phyloP scores from a whole-genome alignment of 2,888 invertebrate genomes.

The Idaea aversata region DNA sequence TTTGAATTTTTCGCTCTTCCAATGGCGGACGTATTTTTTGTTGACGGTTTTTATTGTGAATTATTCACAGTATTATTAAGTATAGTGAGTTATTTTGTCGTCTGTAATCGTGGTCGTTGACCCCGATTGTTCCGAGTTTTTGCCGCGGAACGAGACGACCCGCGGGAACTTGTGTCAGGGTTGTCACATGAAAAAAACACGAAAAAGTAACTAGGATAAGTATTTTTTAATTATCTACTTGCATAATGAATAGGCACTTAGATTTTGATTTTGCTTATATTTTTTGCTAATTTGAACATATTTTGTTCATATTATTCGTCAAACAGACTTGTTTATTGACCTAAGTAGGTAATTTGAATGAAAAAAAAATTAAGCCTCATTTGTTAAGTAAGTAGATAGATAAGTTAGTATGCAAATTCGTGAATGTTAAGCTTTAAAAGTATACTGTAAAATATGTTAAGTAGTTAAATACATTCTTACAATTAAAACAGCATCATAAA shows the following conservation, averaged over 20 bases:
- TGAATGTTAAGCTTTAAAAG: too few species aligned
- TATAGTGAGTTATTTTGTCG: not conserved
- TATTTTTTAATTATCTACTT: too few species aligned
- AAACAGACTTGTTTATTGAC: too few species aligned
- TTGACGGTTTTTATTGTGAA: conserved; percentile 19
- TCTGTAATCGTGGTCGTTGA: conserved; percentile 28
- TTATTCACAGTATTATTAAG: conserved; percentile 15
- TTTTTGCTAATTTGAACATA: too few species aligned
- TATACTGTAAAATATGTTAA: too few species aligned
- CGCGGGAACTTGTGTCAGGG: conserved; percentile 29
- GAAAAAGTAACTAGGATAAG: not conserved
- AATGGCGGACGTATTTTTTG: conserved; percentile 17
- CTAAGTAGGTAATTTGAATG: too few species aligned
- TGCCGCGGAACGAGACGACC: conserved; percentile 38
- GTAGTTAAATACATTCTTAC: not conserved
- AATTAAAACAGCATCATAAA: not conserved
- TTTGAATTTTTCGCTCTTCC: not conserved
- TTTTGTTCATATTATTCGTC: too few species aligned
- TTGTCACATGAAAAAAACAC: conserved; percentile 11
- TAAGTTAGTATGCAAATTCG: too few species aligned
- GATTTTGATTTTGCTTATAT: too few species aligned
- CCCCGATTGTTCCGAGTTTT: conserved; percentile 49
- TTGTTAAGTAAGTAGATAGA: too few species aligned
- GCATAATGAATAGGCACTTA: too few species aligned
- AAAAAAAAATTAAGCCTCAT: too few species aligned